Percentiles rank a stretch among this genome's conserved stretches.
Conservation (phyloP, 2,888 invertebrate genomes). For the Gastracanthus pulcherrimus region DNA sequence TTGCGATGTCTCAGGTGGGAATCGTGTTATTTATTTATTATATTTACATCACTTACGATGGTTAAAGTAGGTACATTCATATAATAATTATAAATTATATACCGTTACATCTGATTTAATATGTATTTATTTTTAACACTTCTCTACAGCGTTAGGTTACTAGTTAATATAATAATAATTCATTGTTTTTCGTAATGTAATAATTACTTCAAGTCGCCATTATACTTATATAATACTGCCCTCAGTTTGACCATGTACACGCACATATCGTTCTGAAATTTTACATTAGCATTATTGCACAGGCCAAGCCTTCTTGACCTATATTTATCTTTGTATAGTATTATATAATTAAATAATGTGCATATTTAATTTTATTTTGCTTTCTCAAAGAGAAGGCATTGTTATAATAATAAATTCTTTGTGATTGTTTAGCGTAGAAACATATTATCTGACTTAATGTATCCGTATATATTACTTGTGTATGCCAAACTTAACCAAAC, state of each 20-base stretch:
- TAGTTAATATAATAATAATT: neutral
- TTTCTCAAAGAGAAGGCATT: too few species aligned
- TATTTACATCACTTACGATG: slow-evolving; percentile 27
- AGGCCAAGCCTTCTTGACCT: neutral
- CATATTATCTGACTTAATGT: too few species aligned
- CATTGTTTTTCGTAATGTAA: slow-evolving; percentile 20
- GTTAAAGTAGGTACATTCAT: slow-evolving; percentile 37
- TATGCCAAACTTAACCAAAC: too few species aligned
- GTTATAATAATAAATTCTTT: too few species aligned
- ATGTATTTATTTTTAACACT: neutral
- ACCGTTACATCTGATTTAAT: neutral
- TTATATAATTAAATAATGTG: neutral
- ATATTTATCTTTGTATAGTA: neutral
- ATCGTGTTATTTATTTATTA: neutral
- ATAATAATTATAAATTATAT: slow-evolving; percentile 2
- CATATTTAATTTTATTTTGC: neutral
- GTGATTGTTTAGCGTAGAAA: too few species aligned
- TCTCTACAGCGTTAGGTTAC: neutral
- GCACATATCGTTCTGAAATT: neutral
- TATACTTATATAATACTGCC: slow-evolving; percentile 33
- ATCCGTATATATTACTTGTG: too few species aligned
- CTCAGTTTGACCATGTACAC: slow-evolving; percentile 9
- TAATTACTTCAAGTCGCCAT: slow-evolving; percentile 18
- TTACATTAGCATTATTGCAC: neutral
- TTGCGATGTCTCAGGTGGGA: neutral